Percentiles rank a stretch among this genome's conserved stretches.
Evolutionary conservation across 2,888 invertebrate species (phyloP).

Genomic region (Amphimallon solstitiale): DNA sequence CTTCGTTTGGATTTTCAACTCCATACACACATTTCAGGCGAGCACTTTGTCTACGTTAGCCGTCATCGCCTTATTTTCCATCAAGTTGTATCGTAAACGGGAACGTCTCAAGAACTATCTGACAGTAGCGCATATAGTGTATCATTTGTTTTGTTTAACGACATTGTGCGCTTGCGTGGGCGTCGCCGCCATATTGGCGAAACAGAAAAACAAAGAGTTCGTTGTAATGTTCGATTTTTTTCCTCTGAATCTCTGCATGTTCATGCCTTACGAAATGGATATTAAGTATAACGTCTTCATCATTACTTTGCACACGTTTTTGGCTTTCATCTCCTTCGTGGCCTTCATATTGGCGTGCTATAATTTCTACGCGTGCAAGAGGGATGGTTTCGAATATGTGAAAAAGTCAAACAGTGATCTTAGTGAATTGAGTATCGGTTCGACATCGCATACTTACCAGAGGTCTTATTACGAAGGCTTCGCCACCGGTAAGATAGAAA

Average conservation of each 20-base stretch:
- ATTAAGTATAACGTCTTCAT: constrained; percentile 65
- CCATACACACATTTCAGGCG: constrained; percentile 66
- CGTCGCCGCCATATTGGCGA: constrained; percentile 66
- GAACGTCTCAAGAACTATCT: constrained; percentile 59
- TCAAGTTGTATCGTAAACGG: constrained; percentile 57
- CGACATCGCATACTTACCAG: constrained; percentile 48
- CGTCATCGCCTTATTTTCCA: constrained; percentile 63
- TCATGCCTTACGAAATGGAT: constrained; percentile 65
- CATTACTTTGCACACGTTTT: constrained; percentile 65
- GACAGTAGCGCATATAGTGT: constrained; percentile 62
- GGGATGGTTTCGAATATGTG: constrained; percentile 57
- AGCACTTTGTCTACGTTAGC: constrained; percentile 65
- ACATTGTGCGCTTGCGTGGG: constrained; percentile 67
- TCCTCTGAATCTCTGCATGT: constrained; percentile 54
- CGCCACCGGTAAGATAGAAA: constrained; percentile 47
- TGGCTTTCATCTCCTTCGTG: constrained; percentile 63
- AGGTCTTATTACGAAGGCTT: constrained; percentile 59
- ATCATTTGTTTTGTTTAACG: constrained; percentile 66
- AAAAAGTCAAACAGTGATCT: constrained; percentile 61
- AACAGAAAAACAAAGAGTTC: constrained; percentile 45
- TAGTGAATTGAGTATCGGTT: constrained; percentile 57
- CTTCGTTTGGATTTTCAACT: constrained; percentile 65
- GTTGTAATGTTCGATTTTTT: constrained; percentile 32
- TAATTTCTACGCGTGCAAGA: constrained; percentile 53
- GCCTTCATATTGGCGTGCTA: constrained; percentile 61